phyloP scores from a whole-genome alignment of 2,888 invertebrate species.

The Volucella inflata region DNA sequence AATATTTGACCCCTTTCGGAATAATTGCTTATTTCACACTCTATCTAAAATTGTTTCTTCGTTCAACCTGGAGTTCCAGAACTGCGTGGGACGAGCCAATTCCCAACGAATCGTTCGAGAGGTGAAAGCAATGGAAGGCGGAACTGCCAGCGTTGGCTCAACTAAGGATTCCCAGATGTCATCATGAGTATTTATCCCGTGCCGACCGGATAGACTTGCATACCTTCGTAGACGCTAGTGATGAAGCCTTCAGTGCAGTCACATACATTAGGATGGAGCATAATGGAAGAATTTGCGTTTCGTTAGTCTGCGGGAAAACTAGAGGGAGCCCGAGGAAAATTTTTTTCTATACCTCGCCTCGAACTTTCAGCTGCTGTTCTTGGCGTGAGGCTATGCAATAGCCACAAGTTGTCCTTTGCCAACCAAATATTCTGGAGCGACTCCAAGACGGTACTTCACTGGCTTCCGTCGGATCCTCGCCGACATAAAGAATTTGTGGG shows the following conservation, averaged over 20 bases:
- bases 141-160: slow-evolving; percentile 1
- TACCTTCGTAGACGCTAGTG: slow-evolving; percentile 30
- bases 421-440: background rate
- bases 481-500: no score
- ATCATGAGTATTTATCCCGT: background rate
- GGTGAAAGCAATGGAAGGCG: slow-evolving; percentile 22
- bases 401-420: no score
- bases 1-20: slow-evolving; percentile 21
- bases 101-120: no score
- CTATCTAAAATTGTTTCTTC: background rate
- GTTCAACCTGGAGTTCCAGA: no score
- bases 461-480: background rate
- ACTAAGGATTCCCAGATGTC: background rate
- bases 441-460: slow-evolving; percentile 44
- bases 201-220: background rate
- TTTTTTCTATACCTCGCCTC: slow-evolving; percentile 23
- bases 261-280: background rate
- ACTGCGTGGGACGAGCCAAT: no score
- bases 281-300: slow-evolving; percentile 17
- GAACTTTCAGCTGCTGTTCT: slow-evolving; percentile 35
- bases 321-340: no score
- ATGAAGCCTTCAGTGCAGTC: slow-evolving; percentile 55
- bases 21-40: slow-evolving; percentile 20
- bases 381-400: slow-evolving; percentile 5
- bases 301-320: no score